A percentile compares a stretch with the other conserved stretches of the same genome.
phyloP scores from a whole-genome alignment of 2,797 vertebrate species.

The Rhabdomys pumilio region DNA sequence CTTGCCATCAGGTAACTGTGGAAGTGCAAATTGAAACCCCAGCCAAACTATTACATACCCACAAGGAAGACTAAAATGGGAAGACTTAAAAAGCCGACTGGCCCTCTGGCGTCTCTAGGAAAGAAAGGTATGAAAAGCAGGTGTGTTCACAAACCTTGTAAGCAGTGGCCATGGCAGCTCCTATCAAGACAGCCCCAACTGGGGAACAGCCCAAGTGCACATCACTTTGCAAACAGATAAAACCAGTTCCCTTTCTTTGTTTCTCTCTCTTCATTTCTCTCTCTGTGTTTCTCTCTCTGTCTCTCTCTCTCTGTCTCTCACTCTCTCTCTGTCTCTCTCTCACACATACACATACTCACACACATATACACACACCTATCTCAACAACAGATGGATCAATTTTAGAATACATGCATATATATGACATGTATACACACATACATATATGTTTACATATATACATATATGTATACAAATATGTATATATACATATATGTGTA shows the following conservation, averaged over 20 bases:
- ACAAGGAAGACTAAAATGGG: background rate
- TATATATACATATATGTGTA: no score
- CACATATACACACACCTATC: background rate
- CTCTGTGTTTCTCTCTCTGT: background rate
- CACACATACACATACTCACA: background rate
- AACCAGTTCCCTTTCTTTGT: background rate
- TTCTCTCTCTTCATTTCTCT: background rate
- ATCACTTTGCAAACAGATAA: background rate
- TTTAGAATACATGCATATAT: background rate
- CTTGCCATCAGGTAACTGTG: background rate
- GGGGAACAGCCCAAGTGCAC: background rate
- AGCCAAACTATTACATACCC: background rate
- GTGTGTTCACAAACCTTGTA: background rate
- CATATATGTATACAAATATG: no score
- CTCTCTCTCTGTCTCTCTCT: background rate
- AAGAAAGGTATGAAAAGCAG: background rate
- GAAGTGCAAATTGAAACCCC: slow-evolving; percentile 30
- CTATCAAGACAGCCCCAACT: background rate
- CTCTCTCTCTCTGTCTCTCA: background rate
- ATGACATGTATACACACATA: no score
- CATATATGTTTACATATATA: no score
- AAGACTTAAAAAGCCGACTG: background rate
- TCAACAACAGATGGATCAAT: background rate
- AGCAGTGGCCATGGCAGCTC: background rate
- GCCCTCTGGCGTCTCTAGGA: background rate